These are phyloP conservation scores for Thalassoma bifasciatum DNA, from an alignment of 2,113 vertebrate species.

Conservation along the genomic window DNA sequence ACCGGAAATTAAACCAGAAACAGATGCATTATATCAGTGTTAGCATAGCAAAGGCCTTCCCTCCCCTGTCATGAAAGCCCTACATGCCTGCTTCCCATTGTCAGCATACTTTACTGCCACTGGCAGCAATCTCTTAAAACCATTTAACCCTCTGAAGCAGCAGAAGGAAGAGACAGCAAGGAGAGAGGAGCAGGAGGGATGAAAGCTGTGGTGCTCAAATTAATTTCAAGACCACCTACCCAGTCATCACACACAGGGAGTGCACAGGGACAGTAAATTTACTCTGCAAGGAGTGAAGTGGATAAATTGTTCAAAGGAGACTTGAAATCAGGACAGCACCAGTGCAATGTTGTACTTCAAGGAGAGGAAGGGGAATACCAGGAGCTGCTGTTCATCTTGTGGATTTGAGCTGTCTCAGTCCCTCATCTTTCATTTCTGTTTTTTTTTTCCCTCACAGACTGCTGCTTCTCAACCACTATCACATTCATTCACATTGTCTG, in stretches of 20 bases:
- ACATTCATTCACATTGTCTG: slow-evolving; percentile 35
- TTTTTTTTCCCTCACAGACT: slow-evolving; percentile 17
- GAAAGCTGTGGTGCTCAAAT: slow-evolving; percentile 62
- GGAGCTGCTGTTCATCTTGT: slow-evolving; percentile 22
- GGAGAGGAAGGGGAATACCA: not conserved
- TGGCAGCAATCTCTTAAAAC: slow-evolving; percentile 60
- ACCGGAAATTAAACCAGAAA: not conserved
- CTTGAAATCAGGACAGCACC: slow-evolving; percentile 41
- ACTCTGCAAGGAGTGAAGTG: slow-evolving; percentile 37
- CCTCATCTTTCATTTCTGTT: slow-evolving; percentile 1
- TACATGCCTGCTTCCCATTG: slow-evolving; percentile 34
- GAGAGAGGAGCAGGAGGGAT: slow-evolving; percentile 28
- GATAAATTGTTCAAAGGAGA: slow-evolving; percentile 33
- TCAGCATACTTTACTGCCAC: slow-evolving; percentile 51
- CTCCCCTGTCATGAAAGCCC: slow-evolving; percentile 14
- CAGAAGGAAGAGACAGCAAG: slow-evolving; percentile 37
- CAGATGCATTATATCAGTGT: slow-evolving; percentile 34
- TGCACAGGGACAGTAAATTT: slow-evolving; percentile 56
- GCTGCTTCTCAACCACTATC: slow-evolving; percentile 10
- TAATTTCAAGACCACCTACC: slow-evolving; percentile 72
- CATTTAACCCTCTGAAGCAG: slow-evolving; percentile 48
- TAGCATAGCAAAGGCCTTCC: slow-evolving; percentile 17
- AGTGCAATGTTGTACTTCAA: slow-evolving; percentile 22
- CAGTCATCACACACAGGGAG: slow-evolving; percentile 56
- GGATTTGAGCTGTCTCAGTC: slow-evolving; percentile 29